These are phyloP conservation scores for Adelognathus sp. DNA, from an alignment of 2,888 invertebrate species.

Conservation along the genomic window DNA sequence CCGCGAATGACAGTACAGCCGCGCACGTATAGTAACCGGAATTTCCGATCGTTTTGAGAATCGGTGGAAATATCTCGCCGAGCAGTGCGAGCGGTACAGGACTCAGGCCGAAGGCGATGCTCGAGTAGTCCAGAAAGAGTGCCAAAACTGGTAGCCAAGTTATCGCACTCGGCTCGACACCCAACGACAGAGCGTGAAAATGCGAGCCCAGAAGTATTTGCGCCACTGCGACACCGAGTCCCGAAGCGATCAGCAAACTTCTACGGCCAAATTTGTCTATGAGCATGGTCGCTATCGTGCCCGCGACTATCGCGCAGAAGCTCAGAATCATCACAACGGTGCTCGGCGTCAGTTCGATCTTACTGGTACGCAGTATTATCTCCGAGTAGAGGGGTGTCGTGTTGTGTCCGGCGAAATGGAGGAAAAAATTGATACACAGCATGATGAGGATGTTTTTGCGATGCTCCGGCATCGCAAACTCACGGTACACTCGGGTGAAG, in stretches of 20 bases:
- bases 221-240: constrained; percentile 75
- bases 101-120: constrained; percentile 69
- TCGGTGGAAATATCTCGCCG: constrained; percentile 76
- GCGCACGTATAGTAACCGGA: constrained; percentile 66
- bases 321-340: constrained; percentile 82
- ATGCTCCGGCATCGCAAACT: constrained; percentile 73
- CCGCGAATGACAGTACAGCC: constrained; percentile 70
- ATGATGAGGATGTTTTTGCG: constrained; percentile 80
- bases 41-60: constrained; percentile 71
- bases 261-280: constrained; percentile 83
- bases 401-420: constrained; percentile 81
- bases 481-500: constrained; percentile 65
- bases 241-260: constrained; percentile 80
- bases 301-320: constrained; percentile 81
- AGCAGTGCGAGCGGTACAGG: constrained; percentile 73
- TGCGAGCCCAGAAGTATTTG: constrained; percentile 71
- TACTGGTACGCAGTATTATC: constrained; percentile 77
- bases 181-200: constrained; percentile 69
- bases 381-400: constrained; percentile 80
- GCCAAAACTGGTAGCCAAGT: constrained; percentile 72
- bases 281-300: constrained; percentile 78
- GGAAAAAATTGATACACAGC: constrained; percentile 81
- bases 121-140: constrained; percentile 68
- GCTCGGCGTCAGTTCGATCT: constrained; percentile 75
- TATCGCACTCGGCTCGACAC: constrained; percentile 52